Evolutionary conservation across 2,797 vertebrate genomes (phyloP).

Genomic region (Botia kubotai): DNA sequence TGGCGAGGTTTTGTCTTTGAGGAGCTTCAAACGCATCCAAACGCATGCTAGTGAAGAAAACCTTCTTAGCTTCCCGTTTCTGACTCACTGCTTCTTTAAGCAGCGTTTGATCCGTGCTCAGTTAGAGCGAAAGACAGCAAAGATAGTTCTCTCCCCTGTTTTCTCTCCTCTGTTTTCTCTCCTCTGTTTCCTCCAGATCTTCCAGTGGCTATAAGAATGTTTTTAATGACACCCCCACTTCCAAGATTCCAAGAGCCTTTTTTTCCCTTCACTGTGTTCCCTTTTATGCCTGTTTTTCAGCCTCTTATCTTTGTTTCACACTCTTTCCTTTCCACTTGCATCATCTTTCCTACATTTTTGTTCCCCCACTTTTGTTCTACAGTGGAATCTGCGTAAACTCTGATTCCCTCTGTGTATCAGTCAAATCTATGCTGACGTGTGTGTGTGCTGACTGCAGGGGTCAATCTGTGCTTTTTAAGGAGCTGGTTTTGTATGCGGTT

Average conservation of each 20-base stretch:
- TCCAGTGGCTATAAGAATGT: conserved; percentile 16
- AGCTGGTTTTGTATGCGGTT: conserved; percentile 4
- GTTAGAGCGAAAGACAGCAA: conserved; percentile 68
- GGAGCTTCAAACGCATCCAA: conserved; percentile 67
- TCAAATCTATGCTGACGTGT: neutral
- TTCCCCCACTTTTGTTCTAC: neutral
- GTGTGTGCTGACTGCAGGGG: neutral
- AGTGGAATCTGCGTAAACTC: conserved; percentile 1
- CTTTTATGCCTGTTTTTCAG: conserved; percentile 7
- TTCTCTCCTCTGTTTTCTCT: conserved; percentile 10
- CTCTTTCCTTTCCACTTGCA: conserved; percentile 7
- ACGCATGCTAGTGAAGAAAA: conserved; percentile 54
- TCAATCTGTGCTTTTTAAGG: neutral
- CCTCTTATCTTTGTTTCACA: conserved; percentile 20
- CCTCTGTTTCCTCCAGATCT: conserved; percentile 19
- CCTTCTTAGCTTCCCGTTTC: conserved; percentile 71
- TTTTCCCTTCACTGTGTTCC: conserved; percentile 29
- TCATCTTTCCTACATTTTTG: conserved; percentile 2
- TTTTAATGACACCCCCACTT: conserved; percentile 39
- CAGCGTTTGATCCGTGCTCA: conserved; percentile 75
- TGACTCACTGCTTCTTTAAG: conserved; percentile 64
- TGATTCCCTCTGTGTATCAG: neutral
- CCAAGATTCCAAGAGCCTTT: conserved; percentile 12
- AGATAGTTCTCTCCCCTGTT: conserved; percentile 26
- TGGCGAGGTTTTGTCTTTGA: conserved; percentile 59